Base-by-base conservation (phyloP, 2,797 vertebrate genomes). In the Naso thynnoides region DNA sequence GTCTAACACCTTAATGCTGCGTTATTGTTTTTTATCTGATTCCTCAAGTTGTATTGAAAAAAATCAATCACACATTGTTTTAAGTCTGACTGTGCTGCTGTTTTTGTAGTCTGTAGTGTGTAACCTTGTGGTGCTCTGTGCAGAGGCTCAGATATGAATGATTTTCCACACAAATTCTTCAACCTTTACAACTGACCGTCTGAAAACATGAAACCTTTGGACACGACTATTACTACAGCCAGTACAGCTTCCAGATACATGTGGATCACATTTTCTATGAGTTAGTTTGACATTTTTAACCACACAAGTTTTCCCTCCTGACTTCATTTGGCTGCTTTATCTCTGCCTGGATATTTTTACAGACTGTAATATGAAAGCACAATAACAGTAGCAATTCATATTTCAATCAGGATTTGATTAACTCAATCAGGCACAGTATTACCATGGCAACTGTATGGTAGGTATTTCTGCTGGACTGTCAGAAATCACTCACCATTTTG, bases 371-470 rank as follows among this genome's bases (percentile, higher is more conserved):
- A 50, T 29, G 26, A 50, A 45, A 55, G 41, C 31, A 44, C 49
- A 65, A 33, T 59, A 49, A 70, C 23, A 55, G 18, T 3, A 21
- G 39, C 9, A 1, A 33, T 78, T 75, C 29, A 42, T 56, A 80
- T 70, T 54, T 38, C 60, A 77, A 72, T 78, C 55, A 56, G 58
- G 55, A 78, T 75, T 58, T 48, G n/a, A 63, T 61, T 82, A 62
- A 78, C 73, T 78, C 76, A 56, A 72, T 24, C 48, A 36, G 23
- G 13, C 65, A 42, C 52, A 53, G 47, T 0, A 33, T 75, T 74
- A 36, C 59, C 70, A 78, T 0, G 15, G 61, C 62, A 79, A 77
- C 83, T 52, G 47, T 9, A 62, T 66, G 36, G 49, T 57, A 68
- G 36, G 49, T 57, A 68, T 65, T 53, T 27, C 31, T 31, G 23